These are phyloP conservation scores for Holothuria glaberrima DNA, from an alignment of 35 echinoderm and acorn worm genomes.

Conservation along the genomic window DNA sequence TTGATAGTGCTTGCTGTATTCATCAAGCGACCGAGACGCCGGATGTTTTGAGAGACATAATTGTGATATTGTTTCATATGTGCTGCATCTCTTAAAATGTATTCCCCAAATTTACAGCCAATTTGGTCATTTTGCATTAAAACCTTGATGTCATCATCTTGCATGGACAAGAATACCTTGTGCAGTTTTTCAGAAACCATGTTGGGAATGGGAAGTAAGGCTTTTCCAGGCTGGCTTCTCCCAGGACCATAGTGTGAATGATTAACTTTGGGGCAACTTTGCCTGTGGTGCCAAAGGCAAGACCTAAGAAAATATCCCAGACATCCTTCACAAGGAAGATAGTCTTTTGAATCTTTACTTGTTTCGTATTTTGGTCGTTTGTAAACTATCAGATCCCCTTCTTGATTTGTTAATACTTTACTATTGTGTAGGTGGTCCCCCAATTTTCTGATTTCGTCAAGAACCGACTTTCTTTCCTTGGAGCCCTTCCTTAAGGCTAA, in stretches of 20 bases:
- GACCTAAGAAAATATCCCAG: background rate
- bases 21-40: background rate
- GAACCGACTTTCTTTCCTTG: background rate
- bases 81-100: background rate
- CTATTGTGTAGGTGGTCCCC: background rate
- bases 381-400: background rate
- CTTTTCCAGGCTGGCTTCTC: slow-evolving; percentile 1
- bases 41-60: background rate
- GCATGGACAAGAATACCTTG: slow-evolving; percentile 17
- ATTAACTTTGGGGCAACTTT: background rate
- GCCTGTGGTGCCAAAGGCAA: slow-evolving; percentile 5
- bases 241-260: background rate
- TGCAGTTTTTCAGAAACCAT: background rate
- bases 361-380: slow-evolving; percentile 9
- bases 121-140: background rate
- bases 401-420: background rate
- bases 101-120: slow-evolving; percentile 6
- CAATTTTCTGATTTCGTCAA: background rate
- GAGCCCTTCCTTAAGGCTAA: background rate
- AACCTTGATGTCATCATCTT: background rate
- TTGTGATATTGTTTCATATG: background rate
- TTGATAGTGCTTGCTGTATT: background rate
- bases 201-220: background rate
- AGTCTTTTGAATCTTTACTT: slow-evolving; percentile 2
- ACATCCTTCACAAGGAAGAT: background rate